Conservation (phyloP, 1,140 invertebrate species). For the Thrips palmi region DNA sequence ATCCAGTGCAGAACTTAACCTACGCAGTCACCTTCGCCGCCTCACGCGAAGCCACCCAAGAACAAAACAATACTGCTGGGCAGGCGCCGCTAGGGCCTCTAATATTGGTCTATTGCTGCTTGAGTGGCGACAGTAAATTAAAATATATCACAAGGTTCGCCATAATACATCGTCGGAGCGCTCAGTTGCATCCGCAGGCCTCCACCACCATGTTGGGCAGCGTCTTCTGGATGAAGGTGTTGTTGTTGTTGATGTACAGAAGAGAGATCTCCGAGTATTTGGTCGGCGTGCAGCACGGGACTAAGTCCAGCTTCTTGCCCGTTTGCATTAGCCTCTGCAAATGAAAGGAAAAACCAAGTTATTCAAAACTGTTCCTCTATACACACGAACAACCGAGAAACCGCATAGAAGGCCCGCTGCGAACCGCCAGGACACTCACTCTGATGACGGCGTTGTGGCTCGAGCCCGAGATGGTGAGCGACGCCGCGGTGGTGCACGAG, state of each 20-base stretch:
- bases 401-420: neutral
- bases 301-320: constrained; percentile 32
- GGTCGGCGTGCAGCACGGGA: constrained; percentile 59
- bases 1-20: too few species aligned
- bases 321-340: constrained; percentile 38
- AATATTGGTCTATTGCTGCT: too few species aligned
- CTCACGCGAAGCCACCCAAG: too few species aligned
- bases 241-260: constrained; percentile 50
- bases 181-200: constrained; percentile 63
- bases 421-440: too few species aligned
- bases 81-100: too few species aligned
- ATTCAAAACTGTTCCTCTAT: constrained; percentile 6
- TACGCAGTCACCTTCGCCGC: too few species aligned
- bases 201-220: constrained; percentile 69
- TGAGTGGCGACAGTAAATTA: too few species aligned
- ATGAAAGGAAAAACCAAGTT: constrained; percentile 16
- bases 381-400: neutral
- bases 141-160: too few species aligned
- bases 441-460: constrained; percentile 50
- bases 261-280: constrained; percentile 51
- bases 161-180: too few species aligned
- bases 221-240: constrained; percentile 50
- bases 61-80: too few species aligned
- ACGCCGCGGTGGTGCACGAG: constrained; percentile 46
- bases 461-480: constrained; percentile 39